These are phyloP conservation scores for Lacanobia oleracea DNA, from an alignment of 2,888 invertebrate species.

Conservation along the genomic window DNA sequence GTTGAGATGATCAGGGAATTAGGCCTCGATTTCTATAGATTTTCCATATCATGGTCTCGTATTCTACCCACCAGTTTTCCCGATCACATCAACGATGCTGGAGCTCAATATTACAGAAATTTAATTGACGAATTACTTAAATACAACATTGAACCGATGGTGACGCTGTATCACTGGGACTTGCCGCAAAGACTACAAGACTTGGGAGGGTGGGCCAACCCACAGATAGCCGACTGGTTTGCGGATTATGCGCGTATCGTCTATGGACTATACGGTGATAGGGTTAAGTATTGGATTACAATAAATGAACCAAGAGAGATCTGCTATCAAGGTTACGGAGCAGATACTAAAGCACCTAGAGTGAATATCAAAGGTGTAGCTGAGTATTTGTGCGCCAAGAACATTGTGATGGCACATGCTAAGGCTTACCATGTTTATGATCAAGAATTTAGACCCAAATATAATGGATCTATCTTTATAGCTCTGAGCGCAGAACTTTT, in stretches of 20 bases:
- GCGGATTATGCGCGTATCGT: constrained; percentile 82
- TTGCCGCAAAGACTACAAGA: constrained; percentile 87
- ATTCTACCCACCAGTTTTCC: constrained; percentile 90
- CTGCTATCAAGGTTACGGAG: constrained; percentile 83
- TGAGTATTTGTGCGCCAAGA: constrained; percentile 86
- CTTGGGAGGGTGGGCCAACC: constrained; percentile 88
- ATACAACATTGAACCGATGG: constrained; percentile 91
- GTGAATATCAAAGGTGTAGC: constrained; percentile 77
- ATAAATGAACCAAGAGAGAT: constrained; percentile 88
- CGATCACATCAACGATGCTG: constrained; percentile 88
- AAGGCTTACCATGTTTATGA: constrained; percentile 87
- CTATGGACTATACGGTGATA: constrained; percentile 85
- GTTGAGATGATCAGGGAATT: constrained; percentile 84
- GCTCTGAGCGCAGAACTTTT: constrained; percentile 73
- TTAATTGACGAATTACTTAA: constrained; percentile 90
- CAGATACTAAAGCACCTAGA: constrained; percentile 70
- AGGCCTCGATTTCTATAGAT: constrained; percentile 88
- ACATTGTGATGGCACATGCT: constrained; percentile 89
- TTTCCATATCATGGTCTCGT: constrained; percentile 92
- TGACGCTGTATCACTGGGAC: constrained; percentile 90
- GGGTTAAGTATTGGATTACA: constrained; percentile 89
- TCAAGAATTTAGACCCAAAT: constrained; percentile 77
- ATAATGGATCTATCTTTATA: constrained; percentile 71
- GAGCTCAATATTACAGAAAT: constrained; percentile 76
- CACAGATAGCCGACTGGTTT: constrained; percentile 83